Percentiles rank a stretch among this genome's conserved stretches.
Evolutionary conservation across 2,113 vertebrate species (phyloP).

Genomic region (Mirza zaza): DNA sequence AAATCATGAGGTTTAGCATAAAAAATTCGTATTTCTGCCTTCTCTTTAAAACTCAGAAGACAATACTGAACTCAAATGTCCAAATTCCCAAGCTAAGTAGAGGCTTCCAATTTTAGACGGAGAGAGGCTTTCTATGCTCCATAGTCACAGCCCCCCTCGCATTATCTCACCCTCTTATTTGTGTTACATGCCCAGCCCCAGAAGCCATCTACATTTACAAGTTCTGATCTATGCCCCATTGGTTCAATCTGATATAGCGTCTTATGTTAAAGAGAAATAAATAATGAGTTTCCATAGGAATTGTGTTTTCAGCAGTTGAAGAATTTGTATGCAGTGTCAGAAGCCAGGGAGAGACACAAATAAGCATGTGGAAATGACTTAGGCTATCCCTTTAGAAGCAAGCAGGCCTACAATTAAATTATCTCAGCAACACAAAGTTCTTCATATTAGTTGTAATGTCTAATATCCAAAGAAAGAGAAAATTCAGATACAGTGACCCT

Average conservation of each 20-base stretch:
- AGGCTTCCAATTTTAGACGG: background rate
- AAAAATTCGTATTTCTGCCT: background rate
- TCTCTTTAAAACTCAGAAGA: slow-evolving; percentile 27
- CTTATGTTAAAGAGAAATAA: background rate
- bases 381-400: background rate
- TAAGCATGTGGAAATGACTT: background rate
- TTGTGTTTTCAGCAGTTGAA: background rate
- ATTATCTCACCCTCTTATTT: background rate
- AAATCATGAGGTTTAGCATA: background rate
- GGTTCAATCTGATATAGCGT: background rate
- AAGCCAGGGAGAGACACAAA: background rate
- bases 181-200: background rate
- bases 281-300: background rate
- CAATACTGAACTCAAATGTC: background rate
- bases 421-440: background rate
- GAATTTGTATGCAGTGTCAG: background rate
- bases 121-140: background rate
- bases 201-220: background rate
- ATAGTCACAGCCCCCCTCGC: background rate
- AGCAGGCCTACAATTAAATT: background rate
- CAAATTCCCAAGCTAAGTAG: background rate
- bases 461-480: background rate
- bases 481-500: background rate
- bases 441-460: background rate
- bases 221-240: background rate